Percentiles rank a stretch among this genome's conserved stretches.
Conservation (phyloP, 2,113 vertebrate species). For the Ivindomyrus marchei region DNA sequence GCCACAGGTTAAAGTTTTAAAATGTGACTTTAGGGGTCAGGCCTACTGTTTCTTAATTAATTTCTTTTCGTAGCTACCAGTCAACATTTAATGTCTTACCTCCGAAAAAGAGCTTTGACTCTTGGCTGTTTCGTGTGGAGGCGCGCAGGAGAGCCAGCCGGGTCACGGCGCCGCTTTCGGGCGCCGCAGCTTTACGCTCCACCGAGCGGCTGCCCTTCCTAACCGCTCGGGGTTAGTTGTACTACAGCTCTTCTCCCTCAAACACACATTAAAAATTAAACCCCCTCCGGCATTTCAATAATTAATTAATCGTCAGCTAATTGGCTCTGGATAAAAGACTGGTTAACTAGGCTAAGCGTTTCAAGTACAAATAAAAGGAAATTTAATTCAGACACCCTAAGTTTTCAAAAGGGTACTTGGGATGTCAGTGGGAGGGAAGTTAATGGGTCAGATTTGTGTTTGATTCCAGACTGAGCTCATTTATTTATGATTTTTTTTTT, state of each 20-base stretch:
- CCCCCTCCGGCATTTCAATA: slow-evolving; percentile 57
- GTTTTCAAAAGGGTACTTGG: slow-evolving; percentile 35
- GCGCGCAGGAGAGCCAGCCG: not conserved
- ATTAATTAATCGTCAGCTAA: slow-evolving; percentile 68
- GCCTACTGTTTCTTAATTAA: not conserved
- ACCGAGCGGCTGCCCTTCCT: slow-evolving; percentile 36
- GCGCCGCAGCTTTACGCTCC: not conserved
- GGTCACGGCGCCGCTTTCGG: not conserved
- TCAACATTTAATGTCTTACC: not conserved
- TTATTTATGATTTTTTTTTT: slow-evolving; percentile 18
- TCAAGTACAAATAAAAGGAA: slow-evolving; percentile 34
- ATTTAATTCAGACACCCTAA: slow-evolving; percentile 21
- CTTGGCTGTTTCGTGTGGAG: not conserved
- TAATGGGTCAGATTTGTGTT: slow-evolving; percentile 39
- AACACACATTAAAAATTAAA: slow-evolving; percentile 61
- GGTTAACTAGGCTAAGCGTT: slow-evolving; percentile 58
- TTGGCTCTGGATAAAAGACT: slow-evolving; percentile 59
- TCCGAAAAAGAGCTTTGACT: not conserved
- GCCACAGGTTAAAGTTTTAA: not conserved
- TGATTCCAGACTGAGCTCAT: slow-evolving; percentile 23
- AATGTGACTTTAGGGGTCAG: not conserved
- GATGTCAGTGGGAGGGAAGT: slow-evolving; percentile 27
- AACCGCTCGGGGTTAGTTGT: slow-evolving; percentile 55
- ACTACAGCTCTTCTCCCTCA: slow-evolving; percentile 58
- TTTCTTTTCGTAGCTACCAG: not conserved